phyloP scores from a whole-genome alignment of 2,113 vertebrate genomes.

The Hiodon tergisus region DNA sequence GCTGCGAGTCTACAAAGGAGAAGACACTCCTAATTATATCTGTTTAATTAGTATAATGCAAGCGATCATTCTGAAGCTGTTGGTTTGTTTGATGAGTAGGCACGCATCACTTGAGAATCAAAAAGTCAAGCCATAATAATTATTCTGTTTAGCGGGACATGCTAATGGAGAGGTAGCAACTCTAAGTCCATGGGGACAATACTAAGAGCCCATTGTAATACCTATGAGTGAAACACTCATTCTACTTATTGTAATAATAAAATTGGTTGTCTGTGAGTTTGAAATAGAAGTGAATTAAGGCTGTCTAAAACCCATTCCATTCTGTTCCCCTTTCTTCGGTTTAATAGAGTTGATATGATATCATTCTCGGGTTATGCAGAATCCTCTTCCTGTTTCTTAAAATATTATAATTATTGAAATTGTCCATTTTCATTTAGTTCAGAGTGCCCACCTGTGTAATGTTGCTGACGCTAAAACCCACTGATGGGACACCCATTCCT shows the following conservation, averaged over 20 bases:
- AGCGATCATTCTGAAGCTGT: no score
- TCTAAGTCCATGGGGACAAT: background rate
- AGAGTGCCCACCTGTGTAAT: conserved; percentile 39
- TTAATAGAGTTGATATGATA: conserved; percentile 25
- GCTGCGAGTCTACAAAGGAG: no score
- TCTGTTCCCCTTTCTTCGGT: background rate
- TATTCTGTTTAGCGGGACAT: conserved; percentile 69
- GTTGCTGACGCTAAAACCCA: conserved; percentile 29
- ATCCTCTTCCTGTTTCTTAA: conserved; percentile 28
- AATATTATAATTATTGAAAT: conserved; percentile 50
- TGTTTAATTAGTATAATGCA: no score
- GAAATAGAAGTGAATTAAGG: background rate
- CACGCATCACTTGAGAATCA: no score
- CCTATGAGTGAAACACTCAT: background rate
- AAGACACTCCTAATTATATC: no score
- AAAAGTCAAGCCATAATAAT: background rate
- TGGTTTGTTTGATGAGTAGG: no score
- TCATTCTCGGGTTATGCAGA: conserved; percentile 8
- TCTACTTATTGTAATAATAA: background rate
- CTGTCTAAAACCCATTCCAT: background rate
- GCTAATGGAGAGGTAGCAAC: background rate
- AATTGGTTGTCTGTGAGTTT: background rate
- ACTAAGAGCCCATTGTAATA: background rate
- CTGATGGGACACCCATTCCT: conserved; percentile 10
- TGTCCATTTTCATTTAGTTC: conserved; percentile 34